Conservation (phyloP, 2,888 invertebrate genomes). For the Machimus rusticus region DNA sequence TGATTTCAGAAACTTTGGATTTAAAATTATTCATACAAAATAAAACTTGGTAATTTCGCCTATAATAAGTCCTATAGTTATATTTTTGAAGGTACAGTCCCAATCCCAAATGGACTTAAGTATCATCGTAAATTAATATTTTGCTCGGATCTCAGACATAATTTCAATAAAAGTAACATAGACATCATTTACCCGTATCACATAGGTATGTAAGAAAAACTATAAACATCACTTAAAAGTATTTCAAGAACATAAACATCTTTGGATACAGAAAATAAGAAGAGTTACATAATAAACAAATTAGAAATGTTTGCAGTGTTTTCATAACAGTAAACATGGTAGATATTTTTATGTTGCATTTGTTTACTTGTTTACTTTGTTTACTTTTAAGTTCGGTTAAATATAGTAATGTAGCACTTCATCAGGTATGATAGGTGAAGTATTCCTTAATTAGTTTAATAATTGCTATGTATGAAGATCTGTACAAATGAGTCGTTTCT, state of each 20-base stretch:
- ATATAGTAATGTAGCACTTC: conserved; percentile 17
- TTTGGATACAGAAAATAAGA: not conserved
- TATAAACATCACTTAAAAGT: not conserved
- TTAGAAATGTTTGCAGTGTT: conserved; percentile 37
- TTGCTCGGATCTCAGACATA: conserved; percentile 1
- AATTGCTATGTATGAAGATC: conserved; percentile 22
- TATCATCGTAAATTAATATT: not conserved
- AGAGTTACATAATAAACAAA: conserved; percentile 3
- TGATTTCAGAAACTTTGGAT: too few species aligned
- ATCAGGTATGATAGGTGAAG: conserved; percentile 25
- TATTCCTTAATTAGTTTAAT: conserved; percentile 18
- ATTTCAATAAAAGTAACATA: not conserved
- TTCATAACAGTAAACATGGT: conserved; percentile 26
- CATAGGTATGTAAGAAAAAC: not conserved
- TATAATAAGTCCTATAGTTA: too few species aligned
- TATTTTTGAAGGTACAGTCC: not conserved
- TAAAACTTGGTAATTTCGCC: not conserved
- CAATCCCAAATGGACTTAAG: not conserved
- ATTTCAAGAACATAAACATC: conserved; percentile 5
- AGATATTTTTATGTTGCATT: conserved; percentile 38
- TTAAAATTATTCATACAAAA: not conserved
- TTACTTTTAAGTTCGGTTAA: not conserved
- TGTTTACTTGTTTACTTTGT: conserved; percentile 40
- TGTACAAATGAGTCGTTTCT: conserved; percentile 25
- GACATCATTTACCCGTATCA: not conserved